These are phyloP conservation scores for Palythoa caribaeorum DNA, from an alignment of 92 coral and sea anemone genomes.

Conservation along the genomic window DNA sequence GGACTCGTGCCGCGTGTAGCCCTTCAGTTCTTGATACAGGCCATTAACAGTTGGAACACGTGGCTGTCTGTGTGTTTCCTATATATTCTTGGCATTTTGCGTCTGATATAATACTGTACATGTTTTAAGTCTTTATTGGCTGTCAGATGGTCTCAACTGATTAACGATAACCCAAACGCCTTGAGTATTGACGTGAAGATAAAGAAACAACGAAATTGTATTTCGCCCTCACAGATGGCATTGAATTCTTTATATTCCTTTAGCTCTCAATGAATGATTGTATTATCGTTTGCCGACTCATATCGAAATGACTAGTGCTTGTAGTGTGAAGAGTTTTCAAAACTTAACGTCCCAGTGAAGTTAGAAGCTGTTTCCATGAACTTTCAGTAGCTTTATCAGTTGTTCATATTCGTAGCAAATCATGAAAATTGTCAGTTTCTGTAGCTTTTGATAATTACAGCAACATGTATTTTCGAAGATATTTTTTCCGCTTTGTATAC, in stretches of 20 bases:
- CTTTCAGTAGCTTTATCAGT: not conserved
- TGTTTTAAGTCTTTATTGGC: not conserved
- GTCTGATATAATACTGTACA: not conserved
- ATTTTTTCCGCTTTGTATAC: not conserved
- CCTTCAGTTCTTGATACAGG: too few relatives aligned
- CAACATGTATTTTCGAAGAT: not conserved
- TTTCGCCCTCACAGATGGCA: not conserved
- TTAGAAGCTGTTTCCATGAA: not conserved
- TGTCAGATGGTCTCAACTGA: not conserved
- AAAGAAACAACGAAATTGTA: not conserved
- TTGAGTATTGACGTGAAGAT: not conserved
- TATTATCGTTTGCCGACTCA: not conserved
- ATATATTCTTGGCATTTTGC: not conserved
- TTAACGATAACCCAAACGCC: not conserved
- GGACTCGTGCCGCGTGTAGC: too few relatives aligned
- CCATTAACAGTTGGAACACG: too few relatives aligned
- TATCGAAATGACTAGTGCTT: not conserved
- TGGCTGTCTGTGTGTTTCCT: too few relatives aligned
- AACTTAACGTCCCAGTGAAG: not conserved
- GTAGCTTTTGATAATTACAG: not conserved
- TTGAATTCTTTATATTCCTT: too few relatives aligned
- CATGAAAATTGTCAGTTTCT: not conserved
- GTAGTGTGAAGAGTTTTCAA: constrained; percentile 6
- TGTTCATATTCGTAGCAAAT: constrained; percentile 4
- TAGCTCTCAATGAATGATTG: too few relatives aligned